A percentile compares a stretch with the other conserved stretches of the same genome.
These are phyloP conservation scores for Hirudinaria manillensis DNA, from an alignment of 2,888 invertebrate genomes.

Conservation along the genomic window DNA sequence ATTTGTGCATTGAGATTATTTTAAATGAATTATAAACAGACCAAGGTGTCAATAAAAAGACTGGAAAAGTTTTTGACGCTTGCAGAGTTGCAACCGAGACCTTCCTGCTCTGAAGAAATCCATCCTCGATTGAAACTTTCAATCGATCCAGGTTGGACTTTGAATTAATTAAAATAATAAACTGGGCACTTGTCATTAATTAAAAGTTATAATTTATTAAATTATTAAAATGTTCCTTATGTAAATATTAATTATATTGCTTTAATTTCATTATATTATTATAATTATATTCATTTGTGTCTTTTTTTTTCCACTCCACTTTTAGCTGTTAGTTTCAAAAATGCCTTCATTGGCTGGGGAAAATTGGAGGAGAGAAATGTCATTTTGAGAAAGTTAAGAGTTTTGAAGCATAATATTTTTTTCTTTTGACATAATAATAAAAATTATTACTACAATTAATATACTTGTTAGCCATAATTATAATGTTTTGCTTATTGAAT, in stretches of 20 bases:
- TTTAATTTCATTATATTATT: not conserved
- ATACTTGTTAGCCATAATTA: no score
- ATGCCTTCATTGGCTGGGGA: slow-evolving; percentile 4
- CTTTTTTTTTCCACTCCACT: not conserved
- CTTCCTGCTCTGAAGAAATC: no score
- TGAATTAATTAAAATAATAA: not conserved
- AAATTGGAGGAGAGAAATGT: not conserved
- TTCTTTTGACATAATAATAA: not conserved
- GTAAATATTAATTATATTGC: no score
- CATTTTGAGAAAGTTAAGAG: not conserved
- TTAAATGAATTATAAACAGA: not conserved
- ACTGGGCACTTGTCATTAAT: not conserved
- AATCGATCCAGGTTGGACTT: not conserved
- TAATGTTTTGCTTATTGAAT: no score
- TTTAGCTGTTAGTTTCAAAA: not conserved
- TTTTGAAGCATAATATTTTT: slow-evolving; percentile 6
- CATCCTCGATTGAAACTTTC: not conserved
- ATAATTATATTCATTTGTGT: not conserved
- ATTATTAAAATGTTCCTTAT: no score
- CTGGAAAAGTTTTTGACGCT: slow-evolving; percentile 17
- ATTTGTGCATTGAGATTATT: no score
- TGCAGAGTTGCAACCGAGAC: not conserved
- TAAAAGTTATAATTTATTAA: no score
- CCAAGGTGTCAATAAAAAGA: slow-evolving; percentile 24
- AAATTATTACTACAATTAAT: not conserved